These are phyloP conservation scores for Buathra laborator DNA, from an alignment of 2,888 invertebrate genomes.

Conservation along the genomic window DNA sequence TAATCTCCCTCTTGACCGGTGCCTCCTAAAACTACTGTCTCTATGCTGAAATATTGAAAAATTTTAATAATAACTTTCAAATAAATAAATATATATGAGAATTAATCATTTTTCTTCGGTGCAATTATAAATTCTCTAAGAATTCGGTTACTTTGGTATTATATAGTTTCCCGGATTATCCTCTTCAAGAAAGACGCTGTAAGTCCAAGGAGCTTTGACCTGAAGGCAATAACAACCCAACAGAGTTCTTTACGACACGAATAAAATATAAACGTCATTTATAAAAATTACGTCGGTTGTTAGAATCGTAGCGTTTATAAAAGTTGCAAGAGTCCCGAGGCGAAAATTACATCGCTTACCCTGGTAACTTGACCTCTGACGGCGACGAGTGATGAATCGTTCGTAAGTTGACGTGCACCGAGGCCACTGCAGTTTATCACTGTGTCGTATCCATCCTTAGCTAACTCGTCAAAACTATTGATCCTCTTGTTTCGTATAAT, in stretches of 20 bases:
- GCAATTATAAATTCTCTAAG: background rate
- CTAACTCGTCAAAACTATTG: slow-evolving; percentile 86
- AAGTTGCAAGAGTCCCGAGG: background rate
- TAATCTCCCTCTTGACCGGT: slow-evolving; percentile 90
- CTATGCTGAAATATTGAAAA: slow-evolving; percentile 84
- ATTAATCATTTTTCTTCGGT: slow-evolving; percentile 12
- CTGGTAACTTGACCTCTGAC: slow-evolving; percentile 92
- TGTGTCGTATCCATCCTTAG: slow-evolving; percentile 87
- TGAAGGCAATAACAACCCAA: slow-evolving; percentile 73
- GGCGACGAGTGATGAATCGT: slow-evolving; percentile 88
- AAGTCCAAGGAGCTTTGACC: slow-evolving; percentile 90
- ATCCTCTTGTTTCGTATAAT: slow-evolving; percentile 86
- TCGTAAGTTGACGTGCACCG: slow-evolving; percentile 88
- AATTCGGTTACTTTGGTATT: slow-evolving; percentile 90
- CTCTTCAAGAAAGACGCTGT: slow-evolving; percentile 87
- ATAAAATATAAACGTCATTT: slow-evolving; percentile 21
- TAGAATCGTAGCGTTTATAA: background rate
- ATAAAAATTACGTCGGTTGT: background rate
- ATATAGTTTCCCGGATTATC: slow-evolving; percentile 89
- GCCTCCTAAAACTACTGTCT: slow-evolving; percentile 91
- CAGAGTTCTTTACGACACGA: background rate
- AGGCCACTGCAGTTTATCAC: slow-evolving; percentile 94
- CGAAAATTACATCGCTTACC: slow-evolving; percentile 82
- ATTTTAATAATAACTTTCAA: slow-evolving; percentile 19
- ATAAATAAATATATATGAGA: slow-evolving; percentile 12